phyloP scores from a whole-genome alignment of 2,888 invertebrate genomes.

The Coenonympha glycerion region DNA sequence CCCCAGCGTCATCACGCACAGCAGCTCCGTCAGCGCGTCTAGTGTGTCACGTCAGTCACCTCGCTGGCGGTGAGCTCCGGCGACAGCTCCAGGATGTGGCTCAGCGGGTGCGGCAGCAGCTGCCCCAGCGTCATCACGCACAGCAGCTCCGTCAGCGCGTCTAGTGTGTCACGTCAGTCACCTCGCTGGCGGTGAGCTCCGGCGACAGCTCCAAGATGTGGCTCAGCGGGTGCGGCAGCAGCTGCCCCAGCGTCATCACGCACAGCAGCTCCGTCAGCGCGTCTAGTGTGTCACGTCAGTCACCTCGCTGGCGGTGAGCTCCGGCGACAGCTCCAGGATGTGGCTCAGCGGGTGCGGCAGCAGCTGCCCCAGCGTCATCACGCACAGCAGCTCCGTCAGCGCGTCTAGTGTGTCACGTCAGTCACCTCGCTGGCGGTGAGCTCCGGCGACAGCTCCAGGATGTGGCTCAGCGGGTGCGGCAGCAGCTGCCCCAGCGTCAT shows the following conservation, averaged over 20 bases:
- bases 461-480: conserved; percentile 86
- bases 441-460: conserved; percentile 83
- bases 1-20: conserved; percentile 88
- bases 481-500: conserved; percentile 90
- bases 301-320: conserved; percentile 82
- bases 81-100: conserved; percentile 84
- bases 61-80: conserved; percentile 84
- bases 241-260: conserved; percentile 88
- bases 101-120: conserved; percentile 87
- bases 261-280: conserved; percentile 80
- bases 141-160: conserved; percentile 78
- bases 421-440: conserved; percentile 81
- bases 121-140: conserved; percentile 90
- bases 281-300: too few relatives aligned
- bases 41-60: too few relatives aligned
- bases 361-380: conserved; percentile 89
- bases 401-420: too few relatives aligned
- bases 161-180: too few relatives aligned
- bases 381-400: conserved; percentile 80
- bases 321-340: conserved; percentile 83
- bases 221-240: conserved; percentile 88
- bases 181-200: conserved; percentile 83
- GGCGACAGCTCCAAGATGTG: conserved; percentile 85
- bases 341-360: conserved; percentile 88
- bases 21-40: conserved; percentile 76